Evolutionary conservation across 2,888 invertebrate species (phyloP), one percentile per base, ranked within the genome.

Genomic region (Allophyes oxyacanthae): DNA sequence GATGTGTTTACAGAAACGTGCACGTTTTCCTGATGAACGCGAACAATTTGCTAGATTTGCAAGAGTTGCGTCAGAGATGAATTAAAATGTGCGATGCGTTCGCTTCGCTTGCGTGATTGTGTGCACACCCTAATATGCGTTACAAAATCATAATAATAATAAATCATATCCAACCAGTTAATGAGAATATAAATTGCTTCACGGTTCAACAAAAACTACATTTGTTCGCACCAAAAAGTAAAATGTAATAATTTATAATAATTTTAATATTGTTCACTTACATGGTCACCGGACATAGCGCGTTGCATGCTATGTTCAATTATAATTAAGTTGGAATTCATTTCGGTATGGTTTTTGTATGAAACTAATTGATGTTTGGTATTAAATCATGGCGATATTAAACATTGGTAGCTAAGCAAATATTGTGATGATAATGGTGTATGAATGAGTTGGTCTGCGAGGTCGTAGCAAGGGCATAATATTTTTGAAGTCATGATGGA

Each of bases 231-330:
- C 32, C 25, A 44, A 54, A 48, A 32, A 37, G 32, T 41, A 28
- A 13, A 28, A 13, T 9, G 6, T 32, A 38, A 34, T 49, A 49
- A 48, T 63, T 45, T 45, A 53, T 53, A 42, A 49, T 48, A 32
- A 50, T 44, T 36, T 48, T 34, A 52, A 63, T 66, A 58, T 66
- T 54, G 57, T 67, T 64, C 60, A 54, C 67, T 71, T 57, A 57
- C 59, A 64, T 45, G 64, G 64, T 45, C 67, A 51, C 49, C 69
- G 42, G 62, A 42, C 14, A 30, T 52, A 28, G 9, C 14, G 26
- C 15, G 25, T 41, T 60, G 61, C 60, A 54, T 9, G 53, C 14
- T 33, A 44, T 28, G 34, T 53, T 33, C 11, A 52, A 46, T 57
- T 36, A 41, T 44, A 44, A 44, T 64, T 50, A 58, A 15, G 30